phyloP scores from a whole-genome alignment of 2,113 vertebrate genomes.

The Acrocephalus arundinaceus region DNA sequence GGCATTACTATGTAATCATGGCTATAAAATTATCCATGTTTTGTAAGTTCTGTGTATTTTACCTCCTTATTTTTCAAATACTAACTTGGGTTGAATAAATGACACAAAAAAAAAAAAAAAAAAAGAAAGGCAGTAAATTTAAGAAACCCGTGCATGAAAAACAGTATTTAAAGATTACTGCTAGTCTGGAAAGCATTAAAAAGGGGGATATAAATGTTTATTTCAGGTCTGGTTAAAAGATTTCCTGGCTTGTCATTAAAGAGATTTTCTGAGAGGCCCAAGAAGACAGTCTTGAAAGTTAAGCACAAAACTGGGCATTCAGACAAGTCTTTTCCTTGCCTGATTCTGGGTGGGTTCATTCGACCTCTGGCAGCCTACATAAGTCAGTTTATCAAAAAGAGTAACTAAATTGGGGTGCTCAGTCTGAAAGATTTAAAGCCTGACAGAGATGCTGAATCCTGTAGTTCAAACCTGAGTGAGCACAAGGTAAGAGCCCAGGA shows the following conservation, averaged over 20 bases:
- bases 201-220: not conserved
- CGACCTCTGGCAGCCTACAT: not conserved
- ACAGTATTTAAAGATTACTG: not conserved
- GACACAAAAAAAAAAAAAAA: not conserved
- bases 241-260: conserved; percentile 8
- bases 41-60: not conserved
- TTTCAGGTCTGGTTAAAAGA: conserved; percentile 23
- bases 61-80: not conserved
- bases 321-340: not conserved
- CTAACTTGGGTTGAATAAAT: not conserved
- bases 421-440: not conserved
- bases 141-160: not conserved
- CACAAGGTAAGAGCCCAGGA: not conserved
- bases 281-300: not conserved
- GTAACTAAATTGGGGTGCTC: not conserved
- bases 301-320: not conserved
- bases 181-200: not conserved
- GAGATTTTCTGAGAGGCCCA: not conserved
- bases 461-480: not conserved
- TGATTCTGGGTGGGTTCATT: not conserved
- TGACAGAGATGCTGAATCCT: not conserved
- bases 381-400: not conserved
- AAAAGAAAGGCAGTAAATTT: not conserved
- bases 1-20: not conserved
- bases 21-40: not conserved